These are phyloP conservation scores for Oscheius myriophilus DNA, from an alignment of 2,888 invertebrate genomes.

Conservation along the genomic window DNA sequence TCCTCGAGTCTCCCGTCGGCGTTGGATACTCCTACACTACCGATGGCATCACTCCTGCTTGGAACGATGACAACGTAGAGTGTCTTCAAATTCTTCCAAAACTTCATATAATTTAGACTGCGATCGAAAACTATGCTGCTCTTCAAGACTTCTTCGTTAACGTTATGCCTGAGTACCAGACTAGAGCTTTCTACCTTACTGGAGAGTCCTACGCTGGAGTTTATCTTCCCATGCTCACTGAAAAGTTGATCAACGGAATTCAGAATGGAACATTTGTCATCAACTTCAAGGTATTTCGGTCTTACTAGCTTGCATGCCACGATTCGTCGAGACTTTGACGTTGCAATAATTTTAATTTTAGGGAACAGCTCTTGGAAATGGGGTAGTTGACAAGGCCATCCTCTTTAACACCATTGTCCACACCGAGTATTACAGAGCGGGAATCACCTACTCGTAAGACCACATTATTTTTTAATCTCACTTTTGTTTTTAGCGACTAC, in stretches of 20 bases:
- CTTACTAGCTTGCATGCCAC: too few relatives aligned
- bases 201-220: constrained; percentile 59
- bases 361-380: constrained; percentile 61
- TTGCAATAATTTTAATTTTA: constrained; percentile 22
- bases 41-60: constrained; percentile 71
- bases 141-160: constrained; percentile 70
- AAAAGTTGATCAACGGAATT: constrained; percentile 39
- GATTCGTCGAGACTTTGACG: too few relatives aligned
- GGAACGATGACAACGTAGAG: constrained; percentile 57
- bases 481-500: neutral
- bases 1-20: constrained; percentile 75
- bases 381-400: constrained; percentile 47
- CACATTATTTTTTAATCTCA: neutral
- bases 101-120: constrained; percentile 34
- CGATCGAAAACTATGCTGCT: constrained; percentile 72
- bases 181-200: constrained; percentile 46
- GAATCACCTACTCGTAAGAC: constrained; percentile 37
- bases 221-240: constrained; percentile 47
- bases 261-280: constrained; percentile 36
- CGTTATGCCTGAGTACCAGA: constrained; percentile 39
- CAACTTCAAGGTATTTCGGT: constrained; percentile 41
- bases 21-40: constrained; percentile 75
- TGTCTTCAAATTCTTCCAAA: too few relatives aligned
- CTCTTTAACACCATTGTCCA: constrained; percentile 52
- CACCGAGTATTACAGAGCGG: constrained; percentile 54